Base-by-base conservation (phyloP, 92 coral and sea anemone genomes). In the Zoanthus solanderi region DNA sequence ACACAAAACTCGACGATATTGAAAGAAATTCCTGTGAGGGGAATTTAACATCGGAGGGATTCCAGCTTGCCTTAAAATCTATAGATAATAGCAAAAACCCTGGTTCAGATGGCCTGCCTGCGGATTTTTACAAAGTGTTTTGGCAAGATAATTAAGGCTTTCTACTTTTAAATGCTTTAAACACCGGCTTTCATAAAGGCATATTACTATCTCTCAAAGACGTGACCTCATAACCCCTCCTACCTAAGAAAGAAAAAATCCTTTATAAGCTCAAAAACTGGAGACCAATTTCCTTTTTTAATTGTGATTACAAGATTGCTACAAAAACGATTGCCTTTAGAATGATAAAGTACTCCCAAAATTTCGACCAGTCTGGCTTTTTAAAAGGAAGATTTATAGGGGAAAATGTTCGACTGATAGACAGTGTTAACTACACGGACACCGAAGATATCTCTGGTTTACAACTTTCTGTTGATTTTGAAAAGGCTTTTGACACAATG, bases 341-440 rank as follows among this genome's bases (percentile, higher is more conserved):
- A 76, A 79, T 82, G 14, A 75, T 48, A 52, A 74, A 34, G 86
- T 76, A 5, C 71, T 90, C 8, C 84, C 93, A 63, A 50, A 67
- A 86, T 34, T 28, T 37, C 12, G 90, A 86, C 87, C 90, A 90
- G 30, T 78, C 93, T 10, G 85, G 93, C 60, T 76, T 88, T 13
- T 63, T 79, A 7, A 76, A 88, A 71, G 78, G 32, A 0, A 46
- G 90, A 32, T 67, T 88, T 17, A 90, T 86, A 46, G 89, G 54
- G 14, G 84, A 90, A n/a, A 90, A 66, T 63, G 47, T 78, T 18
- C 53, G 89, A 32, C 71, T 75, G 48, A 50, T 90, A 17, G 82
- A 88, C 29, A 88, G 89, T 77, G 50, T 83, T 29, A 72, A 71
- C 46, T 88, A 88, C 44, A 61, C 74, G 61, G 76, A 54, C 32